phyloP scores from a whole-genome alignment of 2,888 invertebrate genomes.

The Drosophila monieri region DNA sequence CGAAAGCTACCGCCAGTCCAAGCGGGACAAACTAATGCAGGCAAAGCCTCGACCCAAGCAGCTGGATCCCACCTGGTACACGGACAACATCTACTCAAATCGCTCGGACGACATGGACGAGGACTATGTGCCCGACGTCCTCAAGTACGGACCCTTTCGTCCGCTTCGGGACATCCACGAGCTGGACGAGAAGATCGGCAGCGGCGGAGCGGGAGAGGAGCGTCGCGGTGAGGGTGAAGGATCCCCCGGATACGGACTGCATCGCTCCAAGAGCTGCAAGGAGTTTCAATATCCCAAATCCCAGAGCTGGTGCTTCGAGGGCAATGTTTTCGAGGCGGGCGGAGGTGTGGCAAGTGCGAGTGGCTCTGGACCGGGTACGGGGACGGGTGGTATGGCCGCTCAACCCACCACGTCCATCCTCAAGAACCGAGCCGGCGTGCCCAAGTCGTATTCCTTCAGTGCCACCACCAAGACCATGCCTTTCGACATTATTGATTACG shows the following conservation, averaged over 20 bases:
- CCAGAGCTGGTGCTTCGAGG: slow-evolving; percentile 83
- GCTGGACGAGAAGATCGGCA: slow-evolving; percentile 75
- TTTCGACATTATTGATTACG: slow-evolving; percentile 84
- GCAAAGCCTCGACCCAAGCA: slow-evolving; percentile 82
- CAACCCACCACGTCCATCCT: slow-evolving; percentile 75
- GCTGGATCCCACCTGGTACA: slow-evolving; percentile 84
- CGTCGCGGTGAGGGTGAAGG: slow-evolving; percentile 80
- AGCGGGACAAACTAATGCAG: slow-evolving; percentile 80
- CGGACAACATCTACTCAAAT: slow-evolving; percentile 84
- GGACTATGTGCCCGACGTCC: slow-evolving; percentile 82
- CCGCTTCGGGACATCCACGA: slow-evolving; percentile 82
- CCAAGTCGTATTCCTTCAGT: slow-evolving; percentile 84
- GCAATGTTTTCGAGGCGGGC: slow-evolving; percentile 73
- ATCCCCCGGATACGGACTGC: slow-evolving; percentile 78
- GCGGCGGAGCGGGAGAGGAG: slow-evolving; percentile 42
- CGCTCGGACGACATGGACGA: slow-evolving; percentile 83
- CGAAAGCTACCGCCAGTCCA: slow-evolving; percentile 83
- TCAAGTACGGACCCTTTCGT: slow-evolving; percentile 80
- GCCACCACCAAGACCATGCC: slow-evolving; percentile 82
- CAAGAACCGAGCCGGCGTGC: slow-evolving; percentile 80
- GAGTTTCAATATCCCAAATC: slow-evolving; percentile 84
- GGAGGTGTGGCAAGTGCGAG: slow-evolving; percentile 48
- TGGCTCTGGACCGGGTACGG: slow-evolving; percentile 16
- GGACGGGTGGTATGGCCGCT: not conserved
- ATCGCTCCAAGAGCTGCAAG: slow-evolving; percentile 83